Percentiles rank a stretch among this genome's conserved stretches.
phyloP scores from a whole-genome alignment of 2,797 vertebrate species.

The Odontamblyopus rebecca region DNA sequence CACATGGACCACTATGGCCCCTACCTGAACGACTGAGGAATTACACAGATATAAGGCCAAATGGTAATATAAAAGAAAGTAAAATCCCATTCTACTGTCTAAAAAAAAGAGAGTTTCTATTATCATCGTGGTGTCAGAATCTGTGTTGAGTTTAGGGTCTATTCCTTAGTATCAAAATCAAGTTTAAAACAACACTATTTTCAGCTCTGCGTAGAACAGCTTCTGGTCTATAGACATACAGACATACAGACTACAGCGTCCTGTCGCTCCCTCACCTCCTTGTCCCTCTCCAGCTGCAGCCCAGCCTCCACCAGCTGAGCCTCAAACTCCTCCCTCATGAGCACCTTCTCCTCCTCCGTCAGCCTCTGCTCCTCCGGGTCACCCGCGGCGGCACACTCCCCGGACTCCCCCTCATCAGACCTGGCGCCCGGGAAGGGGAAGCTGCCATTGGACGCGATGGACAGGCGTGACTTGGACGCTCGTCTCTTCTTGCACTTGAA shows the following conservation, averaged over 20 bases:
- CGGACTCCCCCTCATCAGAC: constrained; percentile 39
- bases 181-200: too few species aligned
- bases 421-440: constrained; percentile 15
- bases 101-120: too few species aligned
- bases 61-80: too few species aligned
- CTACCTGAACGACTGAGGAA: too few species aligned
- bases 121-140: too few species aligned
- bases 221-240: too few species aligned
- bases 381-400: constrained; percentile 49
- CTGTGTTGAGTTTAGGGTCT: too few species aligned
- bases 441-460: constrained; percentile 82
- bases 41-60: too few species aligned
- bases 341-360: constrained; percentile 82
- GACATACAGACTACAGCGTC: neutral
- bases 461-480: constrained; percentile 52
- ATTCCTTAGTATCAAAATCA: too few species aligned
- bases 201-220: too few species aligned
- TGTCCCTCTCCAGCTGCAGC: constrained; percentile 89
- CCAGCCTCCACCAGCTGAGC: constrained; percentile 85
- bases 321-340: constrained; percentile 92
- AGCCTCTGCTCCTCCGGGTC: constrained; percentile 78
- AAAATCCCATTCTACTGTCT: too few species aligned
- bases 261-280: constrained; percentile 80
- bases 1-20: too few species aligned
- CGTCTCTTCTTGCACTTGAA: constrained; percentile 87